Base-by-base conservation (phyloP, 2,888 invertebrate genomes). In the Augiades crinisus region DNA sequence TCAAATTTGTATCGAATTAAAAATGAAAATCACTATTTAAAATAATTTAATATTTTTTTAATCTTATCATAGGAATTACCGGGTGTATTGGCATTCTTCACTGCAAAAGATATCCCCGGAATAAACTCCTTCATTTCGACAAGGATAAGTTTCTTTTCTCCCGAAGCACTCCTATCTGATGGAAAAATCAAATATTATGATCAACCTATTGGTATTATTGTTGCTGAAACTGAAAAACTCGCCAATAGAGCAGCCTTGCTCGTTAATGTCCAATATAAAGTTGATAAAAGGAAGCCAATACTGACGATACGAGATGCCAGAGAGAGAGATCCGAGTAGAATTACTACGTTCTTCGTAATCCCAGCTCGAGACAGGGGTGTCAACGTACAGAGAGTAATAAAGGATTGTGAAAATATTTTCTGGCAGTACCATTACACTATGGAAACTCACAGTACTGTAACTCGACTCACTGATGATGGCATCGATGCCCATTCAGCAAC, bases 381-480 rank as follows among this genome's bases (percentile, higher is more conserved):
- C 0, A 70, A 92, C 57, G 73, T 90, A 0, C 78, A 82, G 22
- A 86, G 82, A 52, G 80, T 91, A 0, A 75, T 93, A 5, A 91
- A 90, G 53, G 95, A 94, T 0, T 78, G 67, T 19, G 87, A 91
- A 33, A 76, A 87, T 37, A 78, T 90, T 43, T 91, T 86, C 2
- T 68, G 81, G 12, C 95, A 95, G 66, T 94, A 93, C 64, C 94
- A 93, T 68, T 94, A 91, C 59, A 90, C 92, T 1, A 93, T 95
- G 93, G 95, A 95, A 72, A 91, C 92, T 0, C 90, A 92, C 34
- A 79, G 86, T 4, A 90, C 91, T 56, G 77, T 92, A 0, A 91
- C 91, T 7, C 73, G 91, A 24, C 95, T 95, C 0, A 82, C 81
- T 19, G 95, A 95, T 61, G 93, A 94, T 63, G 93, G 93, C 1